Conservation (phyloP, 2,888 invertebrate species). For the Iphiclides podalirius region DNA sequence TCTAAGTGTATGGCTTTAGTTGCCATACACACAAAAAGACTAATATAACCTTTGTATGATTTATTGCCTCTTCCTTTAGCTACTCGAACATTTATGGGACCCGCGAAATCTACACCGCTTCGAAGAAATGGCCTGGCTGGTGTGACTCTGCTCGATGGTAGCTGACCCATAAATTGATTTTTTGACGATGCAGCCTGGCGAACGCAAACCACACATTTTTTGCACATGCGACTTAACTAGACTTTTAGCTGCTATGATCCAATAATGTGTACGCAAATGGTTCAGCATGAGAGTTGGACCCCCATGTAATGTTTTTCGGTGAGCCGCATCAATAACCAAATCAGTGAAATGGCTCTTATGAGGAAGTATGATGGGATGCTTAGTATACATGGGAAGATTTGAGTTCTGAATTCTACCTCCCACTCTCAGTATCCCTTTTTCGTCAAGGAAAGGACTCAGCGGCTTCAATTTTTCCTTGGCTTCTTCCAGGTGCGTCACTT, state of each 20-base stretch:
- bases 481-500: too few relatives aligned
- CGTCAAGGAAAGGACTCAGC: constrained; percentile 2
- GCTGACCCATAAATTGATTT: constrained; percentile 2
- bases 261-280: constrained; percentile 28
- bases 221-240: not conserved
- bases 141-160: too few relatives aligned
- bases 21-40: not conserved
- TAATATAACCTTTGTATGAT: constrained; percentile 22
- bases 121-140: not conserved
- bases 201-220: not conserved
- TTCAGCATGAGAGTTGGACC: constrained; percentile 31
- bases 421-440: constrained; percentile 10
- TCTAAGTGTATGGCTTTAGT: constrained; percentile 25
- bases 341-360: constrained; percentile 14
- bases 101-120: constrained; percentile 30
- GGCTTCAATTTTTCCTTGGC: not conserved
- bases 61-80: constrained; percentile 13
- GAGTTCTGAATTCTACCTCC: constrained; percentile 30
- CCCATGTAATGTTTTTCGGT: constrained; percentile 31
- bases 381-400: constrained; percentile 17
- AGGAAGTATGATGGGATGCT: constrained; percentile 33
- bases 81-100: too few relatives aligned
- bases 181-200: not conserved
- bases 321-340: constrained; percentile 26
- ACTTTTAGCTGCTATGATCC: constrained; percentile 26